Evolutionary conservation across 2,797 vertebrate species (phyloP), one percentile per base, ranked within the genome.

Genomic region (Neostethus bicornis): DNA sequence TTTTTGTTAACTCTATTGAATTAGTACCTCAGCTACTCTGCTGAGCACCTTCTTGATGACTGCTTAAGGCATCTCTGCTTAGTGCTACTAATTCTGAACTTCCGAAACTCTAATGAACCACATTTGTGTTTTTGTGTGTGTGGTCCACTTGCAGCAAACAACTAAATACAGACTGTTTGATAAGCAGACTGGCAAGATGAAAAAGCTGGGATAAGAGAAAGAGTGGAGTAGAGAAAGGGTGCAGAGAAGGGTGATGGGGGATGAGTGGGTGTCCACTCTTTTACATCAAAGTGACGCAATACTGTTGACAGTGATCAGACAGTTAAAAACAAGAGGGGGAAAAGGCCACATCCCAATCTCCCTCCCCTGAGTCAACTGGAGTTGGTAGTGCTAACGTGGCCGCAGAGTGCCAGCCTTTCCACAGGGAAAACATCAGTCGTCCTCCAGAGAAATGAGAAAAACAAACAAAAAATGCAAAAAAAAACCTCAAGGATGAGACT

Each of bases 231-330:
- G 61, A 66, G 56, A 51, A 44, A 61, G 51, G 55, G 45, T 42
- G 53, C 66, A 55, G 64, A 66, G 51, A 61, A 48, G 52, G 72
- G 56, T 45, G 45, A 7, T n/a, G 6, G 52, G 24, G 24, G 45
- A 55, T 25, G 10, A 25, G 8, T 11, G 35, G 25, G 88, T 90
- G 90, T 92, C 89, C 89, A 93, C 93, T 92, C 81, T 87, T 90
- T 95, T 95, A 93, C 94, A 96, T 96, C 95, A 95, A 88, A 79
- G 73, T 96, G 95, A 96, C 90, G 92, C 91, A 95, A 73, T 52
- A 93, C 85, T 89, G 48, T 79, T 85, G 88, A 86, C 89, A 91
- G 80, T 83, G 88, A 92, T 93, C 88, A 91, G 91, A 93, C 34
- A n/a, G n/a, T 83, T 92, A 88, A 92, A 10, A 3, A 12, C 17